A percentile compares a stretch with the other conserved stretches of the same genome.
These are phyloP conservation scores for Dromococcyx pavoninus DNA, from an alignment of 2,797 vertebrate species.

Conservation along the genomic window DNA sequence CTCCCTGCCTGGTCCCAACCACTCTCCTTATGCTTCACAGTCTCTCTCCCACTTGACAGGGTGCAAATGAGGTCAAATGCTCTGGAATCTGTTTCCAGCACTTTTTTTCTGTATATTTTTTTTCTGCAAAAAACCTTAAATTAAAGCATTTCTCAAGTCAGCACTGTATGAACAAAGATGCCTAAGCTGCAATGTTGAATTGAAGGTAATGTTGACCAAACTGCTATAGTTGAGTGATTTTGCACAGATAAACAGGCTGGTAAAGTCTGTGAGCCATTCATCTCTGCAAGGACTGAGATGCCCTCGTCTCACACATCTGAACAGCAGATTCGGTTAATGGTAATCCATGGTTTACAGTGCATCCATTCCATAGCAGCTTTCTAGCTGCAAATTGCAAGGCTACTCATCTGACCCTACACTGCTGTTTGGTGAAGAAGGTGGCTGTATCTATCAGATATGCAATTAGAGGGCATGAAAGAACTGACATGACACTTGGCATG, in stretches of 20 bases:
- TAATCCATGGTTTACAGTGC: not conserved
- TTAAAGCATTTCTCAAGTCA: slow-evolving; percentile 19
- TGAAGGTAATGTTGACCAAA: not conserved
- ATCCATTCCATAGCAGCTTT: not conserved
- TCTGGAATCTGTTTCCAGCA: not conserved
- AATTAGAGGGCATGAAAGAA: not conserved
- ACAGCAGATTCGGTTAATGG: not conserved
- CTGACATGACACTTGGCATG: not conserved
- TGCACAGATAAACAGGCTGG: not conserved
- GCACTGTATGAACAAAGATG: not conserved
- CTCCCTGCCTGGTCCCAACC: not conserved
- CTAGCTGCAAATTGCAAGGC: not conserved
- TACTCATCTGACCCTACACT: rapidly evolving
- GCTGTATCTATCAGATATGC: not conserved
- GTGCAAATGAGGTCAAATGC: slow-evolving; percentile 36
- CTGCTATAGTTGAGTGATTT: not conserved
- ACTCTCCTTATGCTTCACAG: slow-evolving; percentile 33
- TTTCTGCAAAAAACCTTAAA: not conserved
- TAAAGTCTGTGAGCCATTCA: not conserved
- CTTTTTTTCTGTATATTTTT: not conserved
- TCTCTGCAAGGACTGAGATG: not conserved
- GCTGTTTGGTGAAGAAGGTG: not conserved
- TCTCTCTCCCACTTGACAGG: slow-evolving; percentile 32
- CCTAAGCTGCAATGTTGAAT: not conserved
- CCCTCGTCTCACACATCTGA: not conserved